Evolutionary conservation across 2,797 vertebrate species (phyloP), one percentile per base, ranked within the genome.

Genomic region (Aplochiton taeniatus): DNA sequence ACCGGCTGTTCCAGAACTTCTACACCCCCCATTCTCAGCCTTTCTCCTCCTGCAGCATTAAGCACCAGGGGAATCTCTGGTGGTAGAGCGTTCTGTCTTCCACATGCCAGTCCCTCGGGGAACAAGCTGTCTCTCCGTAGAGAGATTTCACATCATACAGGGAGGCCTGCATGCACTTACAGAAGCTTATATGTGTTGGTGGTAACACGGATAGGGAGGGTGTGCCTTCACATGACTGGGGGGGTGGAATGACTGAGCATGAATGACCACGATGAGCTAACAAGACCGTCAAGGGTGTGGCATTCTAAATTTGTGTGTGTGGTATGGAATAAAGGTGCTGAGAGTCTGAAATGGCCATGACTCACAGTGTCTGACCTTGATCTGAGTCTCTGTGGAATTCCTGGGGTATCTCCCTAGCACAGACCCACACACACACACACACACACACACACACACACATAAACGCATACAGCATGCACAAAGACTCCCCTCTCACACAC

Each of bases 301-400:
- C 31, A 31, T 31, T 31, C 31, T 31, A 2, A 3, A 6, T 31
- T 2, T 31, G 31, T 31, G 31, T 31, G 31, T 31, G 31, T 31
- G 31, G 31, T 31, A 6, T 31, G 31, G 31, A 3, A 31, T 31
- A 31, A 31, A 31, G 31, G 18, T 8, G 42, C 31, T 31, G 31
- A 2, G 31, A 56, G 44, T 56, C 53, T 69, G 48, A 61, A 47
- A 66, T 67, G 70, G 60, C 56, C 46, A 47, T 70, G 78, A 83
- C 70, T 87, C 77, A 70, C 71, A 70, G 58, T 60, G 17, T 56
- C 43, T 58, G 69, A 79, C 79, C 75, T 75, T 77, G 69, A 74
- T 62, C 63, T 31, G 51, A 53, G 62, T 14, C 61, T 73, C 48
- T 4, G n/a, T 51, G 14, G 18, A 70, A 45, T 72, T 81, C 61